Conservation (phyloP, 1,140 invertebrate genomes). For the Calephelis nemesis region DNA sequence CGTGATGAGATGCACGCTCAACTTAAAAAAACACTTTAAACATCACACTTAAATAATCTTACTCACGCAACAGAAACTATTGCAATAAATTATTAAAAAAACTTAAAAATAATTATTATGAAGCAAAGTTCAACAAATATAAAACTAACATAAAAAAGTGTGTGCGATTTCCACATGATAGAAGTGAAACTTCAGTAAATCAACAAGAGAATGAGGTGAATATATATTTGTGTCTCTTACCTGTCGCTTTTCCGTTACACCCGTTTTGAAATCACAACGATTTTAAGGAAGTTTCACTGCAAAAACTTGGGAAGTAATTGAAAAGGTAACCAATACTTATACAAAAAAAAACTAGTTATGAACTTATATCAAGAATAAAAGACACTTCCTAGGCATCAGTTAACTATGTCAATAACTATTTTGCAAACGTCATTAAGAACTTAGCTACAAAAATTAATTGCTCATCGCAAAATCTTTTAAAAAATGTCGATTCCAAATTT, state of each 20-base stretch:
- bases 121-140: neutral
- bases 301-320: neutral
- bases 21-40: slow-evolving; percentile 20
- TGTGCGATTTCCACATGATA: neutral
- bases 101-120: slow-evolving; percentile 23
- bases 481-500: too few species aligned
- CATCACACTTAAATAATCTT: slow-evolving; percentile 20
- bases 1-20: slow-evolving; percentile 19
- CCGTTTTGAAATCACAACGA: too few species aligned
- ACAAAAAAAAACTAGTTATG: neutral
- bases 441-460: too few species aligned
- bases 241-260: too few species aligned
- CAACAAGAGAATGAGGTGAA: too few species aligned
- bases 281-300: too few species aligned
- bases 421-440: too few species aligned
- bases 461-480: too few species aligned
- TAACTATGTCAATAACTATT: neutral
- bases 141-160: neutral
- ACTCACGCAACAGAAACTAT: slow-evolving; percentile 25
- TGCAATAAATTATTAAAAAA: slow-evolving; percentile 26
- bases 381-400: too few species aligned
- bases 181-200: too few species aligned
- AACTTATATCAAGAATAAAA: neutral
- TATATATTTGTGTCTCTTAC: too few species aligned
- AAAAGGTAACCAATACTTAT: neutral